Base-by-base conservation (phyloP, 1,140 invertebrate genomes). In the Ceratitis capitata region DNA sequence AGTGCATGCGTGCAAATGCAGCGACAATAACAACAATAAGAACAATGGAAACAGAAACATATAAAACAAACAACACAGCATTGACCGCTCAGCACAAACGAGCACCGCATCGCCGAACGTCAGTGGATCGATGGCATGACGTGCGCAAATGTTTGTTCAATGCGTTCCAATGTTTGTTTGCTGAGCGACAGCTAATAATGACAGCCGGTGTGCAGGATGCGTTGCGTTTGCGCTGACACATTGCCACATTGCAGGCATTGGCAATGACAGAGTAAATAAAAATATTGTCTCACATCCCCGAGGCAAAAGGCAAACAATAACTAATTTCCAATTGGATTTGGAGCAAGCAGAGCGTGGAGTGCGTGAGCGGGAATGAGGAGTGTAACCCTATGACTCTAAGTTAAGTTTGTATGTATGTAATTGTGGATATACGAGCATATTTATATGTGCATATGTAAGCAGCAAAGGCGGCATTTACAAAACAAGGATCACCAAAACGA, bases 301-400 rank as follows among this genome's bases (percentile, higher is more conserved):
- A 16, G 39, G 39, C 69, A 42, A 78, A n/a, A 45, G 9, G 10
- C 69, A 78, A 78, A 78, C 69, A 78, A 78, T 78, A 78, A 45
- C 69, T 78, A 47, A 78, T 47, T 78, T 78, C 69, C 69, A 78
- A 78, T 78, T 47, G 69, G 69, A 78, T 78, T 45, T n/a, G 45
- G 39, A 3, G 69, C 32, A 78, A 78, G 26, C 69, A 78, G 69
- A 78, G 19, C 19, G 51, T 56, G 23, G n/a, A 14, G 16, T 1
- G 0, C 12, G 49, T 53, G 2, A n/a, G n/a, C 56, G 56, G 23
- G 56, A n/a, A 29, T 26, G 56, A 26, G 56, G 26, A 61, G 9
- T 12, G n/a, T 19, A 53, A 19, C 9, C 51, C 14, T 19, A 53
- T 53, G n/a, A n/a, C n/a, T n/a, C n/a, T n/a, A n/a, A n/a, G n/a